Evolutionary conservation across 2,888 invertebrate genomes (phyloP).

Genomic region (Volucella bombylans): DNA sequence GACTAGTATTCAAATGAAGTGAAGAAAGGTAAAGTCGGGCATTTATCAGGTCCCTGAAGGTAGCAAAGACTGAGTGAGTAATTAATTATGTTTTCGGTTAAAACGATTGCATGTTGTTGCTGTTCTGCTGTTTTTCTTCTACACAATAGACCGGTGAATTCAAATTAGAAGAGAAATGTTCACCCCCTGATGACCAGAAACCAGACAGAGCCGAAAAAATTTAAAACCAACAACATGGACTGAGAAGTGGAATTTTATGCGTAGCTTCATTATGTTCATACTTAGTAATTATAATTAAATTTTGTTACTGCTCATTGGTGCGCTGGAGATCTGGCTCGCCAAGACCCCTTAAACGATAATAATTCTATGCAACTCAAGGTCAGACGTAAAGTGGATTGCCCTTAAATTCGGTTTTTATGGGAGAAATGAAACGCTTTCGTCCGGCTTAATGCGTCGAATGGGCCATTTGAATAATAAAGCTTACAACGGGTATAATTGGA

Average conservation of each 20-base stretch:
- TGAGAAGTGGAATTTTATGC: constrained; percentile 44
- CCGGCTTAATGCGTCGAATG: too few species aligned
- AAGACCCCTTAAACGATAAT: constrained; percentile 13
- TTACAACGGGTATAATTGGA: too few species aligned
- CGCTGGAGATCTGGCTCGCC: constrained; percentile 29
- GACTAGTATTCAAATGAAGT: constrained; percentile 53
- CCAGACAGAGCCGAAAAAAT: too few species aligned
- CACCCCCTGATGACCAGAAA: too few species aligned
- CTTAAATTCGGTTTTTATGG: too few species aligned
- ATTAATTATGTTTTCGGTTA: constrained; percentile 70
- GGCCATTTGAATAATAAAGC: too few species aligned
- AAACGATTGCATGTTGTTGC: constrained; percentile 63
- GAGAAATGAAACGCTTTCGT: too few species aligned
- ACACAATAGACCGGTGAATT: constrained; percentile 31
- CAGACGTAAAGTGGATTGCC: too few species aligned
- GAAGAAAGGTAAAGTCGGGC: constrained; percentile 57
- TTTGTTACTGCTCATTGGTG: constrained; percentile 37
- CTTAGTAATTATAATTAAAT: constrained; percentile 56
- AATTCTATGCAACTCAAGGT: background rate
- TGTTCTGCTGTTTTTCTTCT: constrained; percentile 35
- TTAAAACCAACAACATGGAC: too few species aligned
- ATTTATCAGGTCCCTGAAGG: constrained; percentile 57
- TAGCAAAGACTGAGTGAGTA: constrained; percentile 61
- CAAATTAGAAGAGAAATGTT: constrained; percentile 18
- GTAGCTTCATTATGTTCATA: constrained; percentile 50